Evolutionary conservation across 2,113 vertebrate species (phyloP), one percentile per base, ranked within the genome.

Genomic region (Tricholaema leucomelas): DNA sequence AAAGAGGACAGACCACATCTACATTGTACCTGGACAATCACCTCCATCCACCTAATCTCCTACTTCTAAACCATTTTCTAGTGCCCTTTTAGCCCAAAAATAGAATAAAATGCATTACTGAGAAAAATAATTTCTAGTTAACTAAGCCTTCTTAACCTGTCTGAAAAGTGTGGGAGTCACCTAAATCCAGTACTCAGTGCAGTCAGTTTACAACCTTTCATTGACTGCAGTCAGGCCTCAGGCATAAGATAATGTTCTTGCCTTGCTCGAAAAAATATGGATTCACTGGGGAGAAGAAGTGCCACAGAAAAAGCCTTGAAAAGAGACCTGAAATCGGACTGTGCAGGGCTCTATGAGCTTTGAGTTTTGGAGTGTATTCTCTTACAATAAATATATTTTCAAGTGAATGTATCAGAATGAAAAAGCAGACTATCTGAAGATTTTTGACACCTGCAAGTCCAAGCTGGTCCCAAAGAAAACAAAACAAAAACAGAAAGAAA

Each of bases 141-240:
- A 50, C 50, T 81, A 44, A 74, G 30, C 11, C 84, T 90, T 3
- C 36, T 86, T 75, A 79, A 79, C 15, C 54, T 85, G 56, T n/a
- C 42, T 12, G 27, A 77, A n/a, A 79, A 50, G 36, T 84, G 10
- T 35, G 58, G 65, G 12, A 90, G 12, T 25, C 24, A 61, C 19
- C 59, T 40, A 33, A 20, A 54, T 46, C 31, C 59, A 46, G 15
- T 33, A 65, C 12, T 25, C 31, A 63, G 50, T 65, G 52, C 36
- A 79, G 77, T 59, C 46, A 91, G 18, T 90, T 91, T 74, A 36
- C 66, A 85, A 61, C 28, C 75, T 89, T 92, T 76, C 79, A 71
- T 36, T 80, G 75, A 87, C 79, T 87, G 82, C 81, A 85, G 56
- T 61, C 44, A 76, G 64, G 33, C 63, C 83, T 81, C 19, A 9